Percentiles rank a stretch among this genome's conserved stretches.
phyloP scores from a whole-genome alignment of 2,888 invertebrate genomes.

The Phanerotoma sp. region DNA sequence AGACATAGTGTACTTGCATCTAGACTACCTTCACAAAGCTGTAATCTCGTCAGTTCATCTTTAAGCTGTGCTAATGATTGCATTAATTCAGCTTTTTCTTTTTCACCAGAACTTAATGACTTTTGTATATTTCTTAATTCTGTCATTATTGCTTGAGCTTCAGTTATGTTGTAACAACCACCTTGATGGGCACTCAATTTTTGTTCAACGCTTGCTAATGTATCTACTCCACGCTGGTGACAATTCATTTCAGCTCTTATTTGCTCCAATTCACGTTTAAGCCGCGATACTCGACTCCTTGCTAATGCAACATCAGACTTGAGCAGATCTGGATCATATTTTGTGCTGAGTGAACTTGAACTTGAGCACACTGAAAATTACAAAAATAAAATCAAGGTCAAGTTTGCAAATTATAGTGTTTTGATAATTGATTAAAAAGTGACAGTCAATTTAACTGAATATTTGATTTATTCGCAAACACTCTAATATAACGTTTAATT shows the following conservation, averaged over 20 bases:
- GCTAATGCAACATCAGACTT: conserved; percentile 91
- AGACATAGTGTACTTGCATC: conserved; percentile 79
- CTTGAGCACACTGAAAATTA: conserved; percentile 76
- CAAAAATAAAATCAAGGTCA: too few species aligned
- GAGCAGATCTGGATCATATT: conserved; percentile 92
- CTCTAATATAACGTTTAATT: too few species aligned
- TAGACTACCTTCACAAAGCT: conserved; percentile 80
- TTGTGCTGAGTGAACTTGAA: conserved; percentile 82
- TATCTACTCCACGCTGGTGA: conserved; percentile 90
- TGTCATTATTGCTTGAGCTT: conserved; percentile 94
- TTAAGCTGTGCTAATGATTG: conserved; percentile 90
- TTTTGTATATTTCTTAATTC: conserved; percentile 92
- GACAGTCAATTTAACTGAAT: too few species aligned
- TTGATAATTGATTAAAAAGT: too few species aligned
- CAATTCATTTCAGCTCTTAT: conserved; percentile 89
- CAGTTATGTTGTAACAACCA: conserved; percentile 87
- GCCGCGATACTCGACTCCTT: conserved; percentile 81
- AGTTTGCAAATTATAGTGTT: too few species aligned
- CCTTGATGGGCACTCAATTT: conserved; percentile 81
- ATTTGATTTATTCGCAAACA: too few species aligned
- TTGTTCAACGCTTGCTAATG: conserved; percentile 86
- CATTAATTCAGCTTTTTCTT: conserved; percentile 92
- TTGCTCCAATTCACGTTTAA: conserved; percentile 87
- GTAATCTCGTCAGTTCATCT: conserved; percentile 86
- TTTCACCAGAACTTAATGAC: conserved; percentile 86